These are phyloP conservation scores for Pseudorasbora parva DNA, from an alignment of 2,113 vertebrate genomes.

Conservation along the genomic window DNA sequence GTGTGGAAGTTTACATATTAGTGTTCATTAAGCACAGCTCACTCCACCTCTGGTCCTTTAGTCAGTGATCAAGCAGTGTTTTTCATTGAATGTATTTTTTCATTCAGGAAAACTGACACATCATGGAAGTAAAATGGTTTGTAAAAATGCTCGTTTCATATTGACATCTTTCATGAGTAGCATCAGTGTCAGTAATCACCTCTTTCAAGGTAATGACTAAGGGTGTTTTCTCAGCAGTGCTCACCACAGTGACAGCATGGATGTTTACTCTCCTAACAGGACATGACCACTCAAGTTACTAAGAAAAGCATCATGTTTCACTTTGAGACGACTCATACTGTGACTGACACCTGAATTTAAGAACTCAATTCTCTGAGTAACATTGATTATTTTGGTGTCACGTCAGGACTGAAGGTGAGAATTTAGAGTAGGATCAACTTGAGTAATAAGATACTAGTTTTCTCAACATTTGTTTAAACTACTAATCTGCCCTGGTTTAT, in stretches of 20 bases:
- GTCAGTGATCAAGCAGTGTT: background rate
- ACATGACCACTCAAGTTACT: constrained; percentile 14
- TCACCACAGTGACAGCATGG: constrained; percentile 24
- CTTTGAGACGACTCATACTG: background rate
- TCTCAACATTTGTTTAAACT: background rate
- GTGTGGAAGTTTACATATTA: no score
- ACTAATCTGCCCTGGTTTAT: background rate
- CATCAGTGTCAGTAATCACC: constrained; percentile 5
- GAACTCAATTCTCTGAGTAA: constrained; percentile 31
- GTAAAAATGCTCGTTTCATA: background rate
- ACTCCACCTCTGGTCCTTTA: background rate
- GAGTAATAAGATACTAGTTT: background rate
- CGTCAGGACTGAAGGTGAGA: background rate
- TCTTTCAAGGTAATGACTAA: constrained; percentile 37
- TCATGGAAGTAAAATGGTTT: background rate
- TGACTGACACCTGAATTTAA: background rate
- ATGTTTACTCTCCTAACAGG: constrained; percentile 39
- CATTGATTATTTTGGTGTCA: background rate
- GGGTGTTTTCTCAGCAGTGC: constrained; percentile 24
- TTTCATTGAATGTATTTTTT: background rate
- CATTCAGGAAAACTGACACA: background rate
- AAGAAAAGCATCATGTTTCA: constrained; percentile 28
- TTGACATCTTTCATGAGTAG: background rate
- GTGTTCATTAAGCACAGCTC: no score
- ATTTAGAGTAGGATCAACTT: background rate